Conservation (phyloP, 2,888 invertebrate genomes). For the Cremastobaeus sp. region DNA sequence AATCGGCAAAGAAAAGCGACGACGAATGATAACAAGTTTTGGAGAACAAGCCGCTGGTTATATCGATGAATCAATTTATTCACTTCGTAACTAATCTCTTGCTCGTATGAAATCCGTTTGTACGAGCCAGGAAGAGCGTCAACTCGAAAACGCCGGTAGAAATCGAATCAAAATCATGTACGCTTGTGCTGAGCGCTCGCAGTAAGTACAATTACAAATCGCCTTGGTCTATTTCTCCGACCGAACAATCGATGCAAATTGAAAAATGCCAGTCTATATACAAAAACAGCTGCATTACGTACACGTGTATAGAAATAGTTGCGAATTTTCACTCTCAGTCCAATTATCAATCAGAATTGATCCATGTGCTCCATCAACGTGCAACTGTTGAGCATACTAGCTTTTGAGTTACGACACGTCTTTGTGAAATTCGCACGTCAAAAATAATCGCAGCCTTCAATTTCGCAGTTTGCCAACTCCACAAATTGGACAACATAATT, state of each 20-base stretch:
- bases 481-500: too few species aligned
- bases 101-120: slow-evolving; percentile 52
- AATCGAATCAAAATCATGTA: slow-evolving; percentile 48
- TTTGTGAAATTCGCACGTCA: too few species aligned
- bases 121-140: slow-evolving; percentile 56
- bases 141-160: slow-evolving; percentile 48
- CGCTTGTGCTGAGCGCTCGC: slow-evolving; percentile 34
- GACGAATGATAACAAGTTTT: slow-evolving; percentile 24
- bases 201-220: slow-evolving; percentile 58
- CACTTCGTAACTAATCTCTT: slow-evolving; percentile 54
- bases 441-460: too few species aligned
- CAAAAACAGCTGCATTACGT: slow-evolving; percentile 52
- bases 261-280: slow-evolving; percentile 57
- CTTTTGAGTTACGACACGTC: too few species aligned
- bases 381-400: too few species aligned
- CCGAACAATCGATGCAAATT: slow-evolving; percentile 60
- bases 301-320: slow-evolving; percentile 53
- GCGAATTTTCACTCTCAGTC: slow-evolving; percentile 42
- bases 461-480: too few species aligned
- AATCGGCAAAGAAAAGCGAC: not conserved
- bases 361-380: slow-evolving; percentile 40
- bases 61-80: slow-evolving; percentile 58
- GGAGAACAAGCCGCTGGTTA: too few species aligned
- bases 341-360: slow-evolving; percentile 45
- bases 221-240: slow-evolving; percentile 40